Base-by-base conservation (phyloP, 2,113 vertebrate genomes). In the Zosterops pallidus region DNA sequence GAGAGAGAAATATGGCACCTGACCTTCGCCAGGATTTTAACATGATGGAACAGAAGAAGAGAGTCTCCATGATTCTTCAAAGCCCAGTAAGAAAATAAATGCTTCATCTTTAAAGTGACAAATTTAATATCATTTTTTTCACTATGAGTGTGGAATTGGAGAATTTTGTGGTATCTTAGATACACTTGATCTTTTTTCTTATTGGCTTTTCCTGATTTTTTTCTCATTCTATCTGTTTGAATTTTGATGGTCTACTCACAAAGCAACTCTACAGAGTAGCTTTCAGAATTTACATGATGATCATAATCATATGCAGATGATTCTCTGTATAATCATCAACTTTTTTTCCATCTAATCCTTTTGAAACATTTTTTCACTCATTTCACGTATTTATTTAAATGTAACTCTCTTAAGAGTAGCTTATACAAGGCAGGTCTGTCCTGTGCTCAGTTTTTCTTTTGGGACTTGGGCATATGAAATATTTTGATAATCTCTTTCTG, bases 41-140 rank as follows among this genome's bases (percentile, higher is more conserved):
- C 94, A 99, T 99, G 99, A 99, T 99, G 99, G 99, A 99, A 92
- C 99, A 99, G 88, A 99, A 98, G 95, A 99, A 99, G 97, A 98
- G 99, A 85, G 99, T 99, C n/a, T 99, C 99, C 95, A 99, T 99
- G 99, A 99, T 99, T 56, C 98, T 99, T 57, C 99, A 99, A 83
- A 99, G 99, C 72, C 99, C 99, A 14, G 99, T 99, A 97, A 99
- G 98, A 95, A 64, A 92, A 72, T 3, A 57, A 84, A 78, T 37
- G 8, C 14, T 90, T 5, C 12, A 5, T 9, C 49, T 71, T 72
- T 31, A 2, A 65, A 74, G 14, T 29, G 11, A 41, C 62, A 28
- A 11, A 15, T 52, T 79, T 47, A 70, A 8, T 77, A 17, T 28
- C 14, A 64, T 28, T 74, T 22, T 63, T 76, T 75, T 52, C 44